Evolutionary conservation across 1,140 invertebrate genomes (phyloP), one percentile per base, ranked within the genome.

Genomic region (Procambarus virginalis): DNA sequence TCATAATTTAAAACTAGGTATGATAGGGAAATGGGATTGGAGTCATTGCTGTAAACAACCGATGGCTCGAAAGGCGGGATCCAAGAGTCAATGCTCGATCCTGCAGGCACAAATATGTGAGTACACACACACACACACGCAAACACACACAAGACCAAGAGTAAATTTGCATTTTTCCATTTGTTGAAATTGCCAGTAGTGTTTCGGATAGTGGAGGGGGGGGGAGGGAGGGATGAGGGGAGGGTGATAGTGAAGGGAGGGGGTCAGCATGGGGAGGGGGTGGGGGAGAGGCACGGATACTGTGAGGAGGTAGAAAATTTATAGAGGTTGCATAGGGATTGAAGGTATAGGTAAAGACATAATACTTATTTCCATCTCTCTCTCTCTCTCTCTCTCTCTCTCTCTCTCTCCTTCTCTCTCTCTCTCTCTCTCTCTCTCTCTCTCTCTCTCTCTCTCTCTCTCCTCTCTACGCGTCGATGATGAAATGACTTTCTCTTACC

Each of bases 371-470:
- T 45, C 34, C 70, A 8, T 45, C 70, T 12, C 51, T 9, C 51
- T 55, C 51, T 55, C 6, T 12, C 51, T 55, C 51, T 3, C 51
- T 55, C 51, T 45, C 1, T 8, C 1, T 45, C 2, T 1, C 70
- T 45, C 2, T 2, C 20, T 45, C 34, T 45, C 70, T 45, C 70
- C 3, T 17, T 45, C 70, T 73, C 70, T 73, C 70, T 73, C 70
- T 73, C 70, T 73, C 70, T 73, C 70, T 73, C 70, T 73, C 70
- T 73, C 70, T 73, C 70, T 73, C 70, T 78, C 76, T 78, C 76
- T 78, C 76, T 78, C 76, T 78, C 76, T 78, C 45, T 78, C 76
- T 78, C 76, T 78, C 76, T 78, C 76, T 45, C 76, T 78, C 76
- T 78, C 76, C 17, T 10, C 5, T 10, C 5, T 10, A 58, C 55